Conservation (phyloP, 2,113 vertebrate species). For the Eurypyga helias region DNA sequence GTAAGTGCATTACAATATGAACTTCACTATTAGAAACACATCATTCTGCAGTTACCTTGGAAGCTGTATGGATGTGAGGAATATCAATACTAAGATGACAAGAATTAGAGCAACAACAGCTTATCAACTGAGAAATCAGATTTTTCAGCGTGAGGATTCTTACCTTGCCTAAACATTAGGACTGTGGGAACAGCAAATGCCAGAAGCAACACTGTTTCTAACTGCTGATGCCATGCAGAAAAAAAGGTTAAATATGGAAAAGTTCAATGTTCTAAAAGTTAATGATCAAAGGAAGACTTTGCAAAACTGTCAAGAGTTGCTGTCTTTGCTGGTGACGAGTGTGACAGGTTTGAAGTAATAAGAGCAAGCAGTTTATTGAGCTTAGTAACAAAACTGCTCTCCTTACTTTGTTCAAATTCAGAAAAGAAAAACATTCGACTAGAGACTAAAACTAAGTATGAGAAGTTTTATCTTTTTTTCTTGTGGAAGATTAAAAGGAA, state of each 20-base stretch:
- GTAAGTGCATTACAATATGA: background rate
- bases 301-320: slow-evolving; percentile 45
- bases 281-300: slow-evolving; percentile 52
- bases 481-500: background rate
- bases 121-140: background rate
- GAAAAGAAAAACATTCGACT: slow-evolving; percentile 10
- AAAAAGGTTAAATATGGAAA: slow-evolving; percentile 42
- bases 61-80: background rate
- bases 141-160: background rate
- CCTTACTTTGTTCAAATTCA: slow-evolving; percentile 15
- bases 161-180: background rate
- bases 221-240: slow-evolving; percentile 11
- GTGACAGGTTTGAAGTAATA: slow-evolving; percentile 53
- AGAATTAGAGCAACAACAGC: background rate
- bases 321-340: background rate
- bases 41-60: background rate
- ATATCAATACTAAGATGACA: background rate
- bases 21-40: background rate
- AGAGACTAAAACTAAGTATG: slow-evolving; percentile 5
- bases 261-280: slow-evolving; percentile 43
- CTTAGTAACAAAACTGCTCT: slow-evolving; percentile 30
- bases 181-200: background rate
- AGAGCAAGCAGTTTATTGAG: slow-evolving; percentile 52
- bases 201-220: background rate
- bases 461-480: slow-evolving; percentile 13